Conservation (phyloP, 2,797 vertebrate genomes). For the Antrozous pallidus region DNA sequence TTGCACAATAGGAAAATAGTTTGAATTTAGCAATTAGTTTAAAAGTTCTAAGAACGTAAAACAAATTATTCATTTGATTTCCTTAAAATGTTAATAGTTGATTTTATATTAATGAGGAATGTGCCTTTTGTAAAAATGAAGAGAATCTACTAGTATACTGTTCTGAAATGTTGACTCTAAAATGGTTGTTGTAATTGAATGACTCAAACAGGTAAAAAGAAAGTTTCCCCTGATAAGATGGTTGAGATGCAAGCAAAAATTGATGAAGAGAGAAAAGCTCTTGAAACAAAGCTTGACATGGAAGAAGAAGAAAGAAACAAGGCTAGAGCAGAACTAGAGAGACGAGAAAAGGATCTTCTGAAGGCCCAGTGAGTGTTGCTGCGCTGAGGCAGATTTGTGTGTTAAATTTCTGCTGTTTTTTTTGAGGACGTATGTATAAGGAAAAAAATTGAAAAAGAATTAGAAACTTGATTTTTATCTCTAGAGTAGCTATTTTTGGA, state of each 20-base stretch:
- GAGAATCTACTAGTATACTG: background rate
- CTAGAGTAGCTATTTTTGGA: background rate
- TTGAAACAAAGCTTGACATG: slow-evolving; percentile 99
- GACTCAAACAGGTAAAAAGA: slow-evolving; percentile 91
- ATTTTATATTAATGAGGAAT: background rate
- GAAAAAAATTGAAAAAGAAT: slow-evolving; percentile 23
- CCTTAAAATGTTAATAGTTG: background rate
- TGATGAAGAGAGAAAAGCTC: slow-evolving; percentile 95
- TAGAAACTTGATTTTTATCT: slow-evolving; percentile 31
- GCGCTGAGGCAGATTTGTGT: background rate
- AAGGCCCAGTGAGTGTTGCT: slow-evolving; percentile 94
- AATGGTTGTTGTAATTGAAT: slow-evolving; percentile 58
- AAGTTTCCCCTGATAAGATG: slow-evolving; percentile 98
- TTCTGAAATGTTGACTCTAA: slow-evolving; percentile 1
- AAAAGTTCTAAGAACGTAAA: slow-evolving; percentile 11
- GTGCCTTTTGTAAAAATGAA: background rate
- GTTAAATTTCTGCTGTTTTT: background rate
- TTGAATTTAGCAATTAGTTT: slow-evolving; percentile 33
- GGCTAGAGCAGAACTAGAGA: slow-evolving; percentile 96
- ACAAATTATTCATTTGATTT: slow-evolving; percentile 5
- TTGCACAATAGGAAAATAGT: background rate
- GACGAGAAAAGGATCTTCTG: slow-evolving; percentile 96
- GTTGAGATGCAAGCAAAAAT: slow-evolving; percentile 99
- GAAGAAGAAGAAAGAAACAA: slow-evolving; percentile 99
- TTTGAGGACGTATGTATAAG: background rate